Conservation (phyloP, 2,797 vertebrate genomes). For the Acipenser oxyrinchus region DNA sequence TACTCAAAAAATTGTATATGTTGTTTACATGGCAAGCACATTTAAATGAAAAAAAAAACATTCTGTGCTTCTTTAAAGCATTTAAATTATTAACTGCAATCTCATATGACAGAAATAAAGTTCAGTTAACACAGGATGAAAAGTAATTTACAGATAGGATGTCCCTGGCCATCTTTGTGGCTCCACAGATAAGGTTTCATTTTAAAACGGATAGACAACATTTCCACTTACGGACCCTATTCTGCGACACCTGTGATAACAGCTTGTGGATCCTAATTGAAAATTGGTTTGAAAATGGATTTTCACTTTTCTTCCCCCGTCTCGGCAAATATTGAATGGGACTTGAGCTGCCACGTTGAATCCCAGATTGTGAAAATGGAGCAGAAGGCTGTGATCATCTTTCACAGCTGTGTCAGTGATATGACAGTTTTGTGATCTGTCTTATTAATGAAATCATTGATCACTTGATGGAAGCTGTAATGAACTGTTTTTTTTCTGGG, state of each 20-base stretch:
- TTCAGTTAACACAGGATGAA: slow-evolving; percentile 97
- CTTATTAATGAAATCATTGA: slow-evolving; percentile 99
- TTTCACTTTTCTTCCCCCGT: slow-evolving; percentile 88
- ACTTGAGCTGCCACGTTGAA: slow-evolving; percentile 67
- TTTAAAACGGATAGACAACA: slow-evolving; percentile 99
- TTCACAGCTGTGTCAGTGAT: slow-evolving; percentile 83
- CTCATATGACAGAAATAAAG: slow-evolving; percentile 99
- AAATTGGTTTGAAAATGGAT: slow-evolving; percentile 99
- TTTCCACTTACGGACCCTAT: slow-evolving; percentile 95
- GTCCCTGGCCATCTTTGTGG: slow-evolving; percentile 97
- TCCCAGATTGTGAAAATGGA: slow-evolving; percentile 72
- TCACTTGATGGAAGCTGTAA: slow-evolving; percentile 97
- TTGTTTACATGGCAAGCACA: slow-evolving; percentile 9
- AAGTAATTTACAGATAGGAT: slow-evolving; percentile 99
- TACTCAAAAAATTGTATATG: slow-evolving; percentile 18
- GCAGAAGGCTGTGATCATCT: slow-evolving; percentile 78
- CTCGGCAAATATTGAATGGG: slow-evolving; percentile 79
- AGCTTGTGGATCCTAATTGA: slow-evolving; percentile 99
- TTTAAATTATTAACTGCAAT: slow-evolving; percentile 94
- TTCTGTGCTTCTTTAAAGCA: slow-evolving; percentile 63
- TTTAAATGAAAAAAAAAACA: slow-evolving; percentile 42
- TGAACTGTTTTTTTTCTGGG: slow-evolving; percentile 65
- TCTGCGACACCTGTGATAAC: slow-evolving; percentile 99
- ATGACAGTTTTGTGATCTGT: slow-evolving; percentile 93
- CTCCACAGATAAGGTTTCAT: slow-evolving; percentile 98